Evolutionary conservation across 1,140 invertebrate species (phyloP).

Genomic region (Coenobita brevimanus): DNA sequence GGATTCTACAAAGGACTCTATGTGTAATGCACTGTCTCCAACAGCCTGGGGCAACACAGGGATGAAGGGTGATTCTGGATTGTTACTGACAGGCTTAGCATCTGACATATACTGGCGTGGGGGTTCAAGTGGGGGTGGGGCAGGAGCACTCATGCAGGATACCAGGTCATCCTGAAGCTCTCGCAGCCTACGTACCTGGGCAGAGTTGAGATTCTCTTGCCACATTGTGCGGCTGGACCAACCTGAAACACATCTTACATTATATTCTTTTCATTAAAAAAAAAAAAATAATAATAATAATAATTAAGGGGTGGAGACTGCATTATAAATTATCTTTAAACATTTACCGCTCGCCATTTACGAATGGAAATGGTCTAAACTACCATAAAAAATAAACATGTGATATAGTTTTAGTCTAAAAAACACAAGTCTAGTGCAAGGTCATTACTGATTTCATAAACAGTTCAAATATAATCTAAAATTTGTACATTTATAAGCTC

Average conservation of each 20-base stretch:
- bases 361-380: too few relatives aligned
- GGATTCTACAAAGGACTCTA: conserved; percentile 56
- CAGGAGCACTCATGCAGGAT: conserved; percentile 49
- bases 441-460: too few relatives aligned
- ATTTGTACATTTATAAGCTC: too few relatives aligned
- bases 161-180: conserved; percentile 62
- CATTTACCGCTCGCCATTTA: too few relatives aligned
- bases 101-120: background rate
- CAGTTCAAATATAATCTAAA: too few relatives aligned
- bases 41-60: conserved; percentile 13
- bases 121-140: conserved; percentile 19
- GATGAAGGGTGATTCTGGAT: conserved; percentile 15
- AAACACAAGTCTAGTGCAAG: too few relatives aligned
- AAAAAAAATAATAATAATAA: too few relatives aligned
- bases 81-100: background rate
- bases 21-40: conserved; percentile 17
- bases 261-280: too few relatives aligned
- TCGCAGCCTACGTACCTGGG: conserved; percentile 65
- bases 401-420: too few relatives aligned
- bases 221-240: conserved; percentile 64
- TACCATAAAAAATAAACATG: too few relatives aligned
- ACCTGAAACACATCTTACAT: conserved; percentile 49
- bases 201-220: conserved; percentile 61
- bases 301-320: too few relatives aligned
- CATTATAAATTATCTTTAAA: too few relatives aligned